Percentiles rank a stretch among this genome's conserved stretches.
Conservation (phyloP, 1,140 invertebrate genomes). For the Hylyphantes graminicola region DNA sequence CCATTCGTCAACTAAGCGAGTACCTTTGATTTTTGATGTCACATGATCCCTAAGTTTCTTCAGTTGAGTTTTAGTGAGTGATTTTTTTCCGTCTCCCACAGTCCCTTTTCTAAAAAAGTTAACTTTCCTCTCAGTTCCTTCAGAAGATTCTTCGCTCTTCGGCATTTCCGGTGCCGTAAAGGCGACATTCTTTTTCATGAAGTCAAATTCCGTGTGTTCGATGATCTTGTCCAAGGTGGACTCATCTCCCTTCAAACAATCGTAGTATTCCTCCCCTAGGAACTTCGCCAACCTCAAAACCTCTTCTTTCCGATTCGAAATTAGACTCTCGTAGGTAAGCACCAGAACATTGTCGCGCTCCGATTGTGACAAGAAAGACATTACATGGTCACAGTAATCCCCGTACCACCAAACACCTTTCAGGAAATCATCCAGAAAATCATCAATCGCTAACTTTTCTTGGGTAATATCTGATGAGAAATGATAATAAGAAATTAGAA, state of each 20-base stretch:
- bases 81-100: conserved; percentile 19
- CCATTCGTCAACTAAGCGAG: conserved; percentile 7
- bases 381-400: conserved; percentile 64
- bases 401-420: conserved; percentile 40
- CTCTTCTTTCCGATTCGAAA: conserved; percentile 1
- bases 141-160: no score
- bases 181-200: conserved; percentile 42
- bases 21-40: conserved; percentile 17
- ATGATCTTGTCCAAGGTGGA: conserved; percentile 16
- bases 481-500: conserved; percentile 54
- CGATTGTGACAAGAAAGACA: conserved; percentile 59
- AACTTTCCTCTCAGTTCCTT: background rate
- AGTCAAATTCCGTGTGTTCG: conserved; percentile 26
- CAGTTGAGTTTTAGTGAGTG: conserved; percentile 8
- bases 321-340: conserved; percentile 63
- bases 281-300: conserved; percentile 64
- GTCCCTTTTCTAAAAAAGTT: conserved; percentile 39
- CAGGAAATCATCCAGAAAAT: conserved; percentile 51
- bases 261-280: conserved; percentile 64
- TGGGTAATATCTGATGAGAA: background rate
- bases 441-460: conserved; percentile 26
- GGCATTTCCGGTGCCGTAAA: background rate
- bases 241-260: conserved; percentile 4
- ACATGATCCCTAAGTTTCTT: background rate
- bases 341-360: conserved; percentile 63